Evolutionary conservation across 2,797 vertebrate species (phyloP).

Genomic region (Centroberyx gerrardi): DNA sequence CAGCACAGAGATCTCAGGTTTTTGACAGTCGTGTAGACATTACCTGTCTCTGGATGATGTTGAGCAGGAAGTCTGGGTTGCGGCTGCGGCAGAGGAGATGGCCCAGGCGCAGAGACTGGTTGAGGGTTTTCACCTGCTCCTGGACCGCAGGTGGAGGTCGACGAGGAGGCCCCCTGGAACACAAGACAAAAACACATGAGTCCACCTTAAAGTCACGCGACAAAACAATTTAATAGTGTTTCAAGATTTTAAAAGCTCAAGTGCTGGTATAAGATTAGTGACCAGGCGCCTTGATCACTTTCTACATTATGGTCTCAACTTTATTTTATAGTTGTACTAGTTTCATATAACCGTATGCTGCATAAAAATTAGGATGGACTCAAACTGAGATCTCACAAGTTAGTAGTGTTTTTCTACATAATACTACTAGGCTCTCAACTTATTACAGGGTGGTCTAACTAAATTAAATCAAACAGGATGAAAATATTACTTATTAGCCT

Average conservation of each 20-base stretch:
- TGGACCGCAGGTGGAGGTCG: conserved; percentile 94
- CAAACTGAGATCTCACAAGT: no score
- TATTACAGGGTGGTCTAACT: no score
- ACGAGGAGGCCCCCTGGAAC: conserved; percentile 93
- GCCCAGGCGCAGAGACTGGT: conserved; percentile 95
- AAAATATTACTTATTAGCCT: no score
- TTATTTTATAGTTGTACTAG: background rate
- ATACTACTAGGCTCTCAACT: background rate
- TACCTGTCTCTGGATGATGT: conserved; percentile 99
- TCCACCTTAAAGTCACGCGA: background rate
- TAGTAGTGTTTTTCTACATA: background rate
- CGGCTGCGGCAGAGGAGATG: conserved; percentile 97
- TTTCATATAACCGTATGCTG: background rate
- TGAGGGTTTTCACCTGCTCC: conserved; percentile 96
- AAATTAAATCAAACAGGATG: background rate
- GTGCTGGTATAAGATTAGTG: background rate
- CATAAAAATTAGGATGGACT: background rate
- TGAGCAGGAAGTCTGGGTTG: conserved; percentile 95
- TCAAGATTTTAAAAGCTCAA: background rate
- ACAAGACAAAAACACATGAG: conserved; percentile 25
- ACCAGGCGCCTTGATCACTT: background rate
- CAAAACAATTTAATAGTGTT: background rate
- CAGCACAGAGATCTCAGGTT: no score
- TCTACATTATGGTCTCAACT: background rate
- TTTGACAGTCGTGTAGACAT: background rate